Evolutionary conservation across 2,888 invertebrate genomes (phyloP).

Genomic region (Drosophila meridiana): DNA sequence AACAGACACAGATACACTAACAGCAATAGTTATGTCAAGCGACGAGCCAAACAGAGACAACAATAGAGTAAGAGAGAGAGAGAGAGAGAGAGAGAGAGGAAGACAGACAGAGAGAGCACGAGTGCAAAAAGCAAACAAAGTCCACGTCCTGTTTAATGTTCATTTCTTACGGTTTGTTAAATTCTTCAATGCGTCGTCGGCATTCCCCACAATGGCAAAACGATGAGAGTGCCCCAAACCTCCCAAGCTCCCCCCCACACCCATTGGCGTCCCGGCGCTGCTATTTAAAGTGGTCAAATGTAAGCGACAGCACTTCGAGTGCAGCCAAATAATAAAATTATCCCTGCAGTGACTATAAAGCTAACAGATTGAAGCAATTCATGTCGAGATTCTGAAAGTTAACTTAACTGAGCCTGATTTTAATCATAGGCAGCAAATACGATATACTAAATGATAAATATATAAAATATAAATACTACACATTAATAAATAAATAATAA

Average conservation of each 20-base stretch:
- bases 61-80: not conserved
- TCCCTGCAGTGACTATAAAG: not conserved
- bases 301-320: conserved; percentile 1
- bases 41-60: conserved; percentile 4
- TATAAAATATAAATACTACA: no score
- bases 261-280: not conserved
- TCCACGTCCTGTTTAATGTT: conserved; percentile 71
- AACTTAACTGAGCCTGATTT: no score
- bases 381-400: no score
- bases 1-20: conserved; percentile 39
- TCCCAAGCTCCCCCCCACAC: not conserved
- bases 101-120: not conserved
- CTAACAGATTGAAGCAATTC: no score
- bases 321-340: conserved; percentile 2
- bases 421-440: no score
- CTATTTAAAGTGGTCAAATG: conserved; percentile 20
- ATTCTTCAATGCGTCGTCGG: conserved; percentile 67
- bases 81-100: not conserved
- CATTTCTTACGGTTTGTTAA: conserved; percentile 77
- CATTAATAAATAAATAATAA: no score
- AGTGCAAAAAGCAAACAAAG: conserved; percentile 27
- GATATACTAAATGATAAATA: no score
- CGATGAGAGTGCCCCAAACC: not conserved
- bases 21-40: conserved; percentile 12
- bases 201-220: conserved; percentile 18